Evolutionary conservation across 2,113 vertebrate genomes (phyloP).

Genomic region (Rostratula benghalensis): DNA sequence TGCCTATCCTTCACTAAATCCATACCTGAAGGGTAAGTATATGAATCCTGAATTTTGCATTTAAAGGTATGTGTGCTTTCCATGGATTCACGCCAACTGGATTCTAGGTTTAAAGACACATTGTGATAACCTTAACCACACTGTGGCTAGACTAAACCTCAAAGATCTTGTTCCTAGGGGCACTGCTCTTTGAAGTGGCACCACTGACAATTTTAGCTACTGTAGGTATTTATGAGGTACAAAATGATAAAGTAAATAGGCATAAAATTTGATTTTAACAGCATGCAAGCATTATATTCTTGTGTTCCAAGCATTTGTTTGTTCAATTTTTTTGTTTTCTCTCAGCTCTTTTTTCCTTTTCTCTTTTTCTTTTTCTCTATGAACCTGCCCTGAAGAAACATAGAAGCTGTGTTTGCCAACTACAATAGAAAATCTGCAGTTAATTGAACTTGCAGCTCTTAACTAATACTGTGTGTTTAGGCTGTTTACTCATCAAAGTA

Average conservation of each 20-base stretch:
- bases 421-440: not conserved
- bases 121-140: conserved; percentile 40
- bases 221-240: conserved; percentile 50
- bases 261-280: conserved; percentile 14
- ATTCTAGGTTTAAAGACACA: conserved; percentile 39
- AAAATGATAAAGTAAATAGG: conserved; percentile 43
- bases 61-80: conserved; percentile 7
- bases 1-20: conserved; percentile 28
- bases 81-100: conserved; percentile 19
- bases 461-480: not conserved
- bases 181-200: conserved; percentile 38
- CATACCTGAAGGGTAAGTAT: not conserved
- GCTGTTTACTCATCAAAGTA: not conserved
- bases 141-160: conserved; percentile 31
- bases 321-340: not conserved
- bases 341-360: not conserved
- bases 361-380: not conserved
- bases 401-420: not conserved
- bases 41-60: not conserved
- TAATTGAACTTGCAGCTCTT: not conserved
- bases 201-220: conserved; percentile 17
- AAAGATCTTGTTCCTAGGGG: conserved; percentile 23
- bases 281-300: not conserved
- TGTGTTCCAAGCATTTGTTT: not conserved
- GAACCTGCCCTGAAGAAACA: not conserved